Evolutionary conservation across 2,888 invertebrate genomes (phyloP).

Genomic region (Noctua janthe): DNA sequence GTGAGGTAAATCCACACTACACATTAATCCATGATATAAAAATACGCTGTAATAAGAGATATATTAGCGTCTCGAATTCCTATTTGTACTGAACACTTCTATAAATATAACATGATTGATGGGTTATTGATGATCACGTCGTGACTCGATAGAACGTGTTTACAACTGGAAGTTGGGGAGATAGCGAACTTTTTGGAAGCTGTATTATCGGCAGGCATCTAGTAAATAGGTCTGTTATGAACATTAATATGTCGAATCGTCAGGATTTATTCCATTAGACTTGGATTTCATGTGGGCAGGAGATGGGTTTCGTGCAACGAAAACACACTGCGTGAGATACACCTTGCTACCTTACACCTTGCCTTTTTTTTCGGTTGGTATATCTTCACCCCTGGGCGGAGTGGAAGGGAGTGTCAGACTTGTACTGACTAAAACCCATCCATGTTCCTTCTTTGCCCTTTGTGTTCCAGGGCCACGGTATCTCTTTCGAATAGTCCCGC

Average conservation of each 20-base stretch:
- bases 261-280: not conserved
- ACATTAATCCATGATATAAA: conserved; percentile 1
- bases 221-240: not conserved
- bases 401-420: too few species aligned
- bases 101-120: conserved; percentile 41
- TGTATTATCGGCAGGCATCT: not conserved
- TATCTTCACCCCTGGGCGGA: too few species aligned
- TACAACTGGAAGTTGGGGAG: not conserved
- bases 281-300: not conserved
- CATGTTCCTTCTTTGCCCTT: too few species aligned
- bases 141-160: conserved; percentile 8
- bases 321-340: not conserved
- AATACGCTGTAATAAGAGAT: conserved; percentile 4
- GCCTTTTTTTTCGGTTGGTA: too few species aligned
- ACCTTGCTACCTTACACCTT: not conserved
- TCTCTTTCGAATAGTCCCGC: too few species aligned
- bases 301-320: not conserved
- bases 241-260: not conserved
- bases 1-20: not conserved
- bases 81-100: conserved; percentile 23
- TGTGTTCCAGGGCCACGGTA: too few species aligned
- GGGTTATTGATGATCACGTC: conserved; percentile 25
- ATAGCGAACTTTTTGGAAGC: not conserved
- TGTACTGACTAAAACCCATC: too few species aligned
- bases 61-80: conserved; percentile 16